Conservation (phyloP, 2,113 vertebrate genomes). For the Hystrix cristata region DNA sequence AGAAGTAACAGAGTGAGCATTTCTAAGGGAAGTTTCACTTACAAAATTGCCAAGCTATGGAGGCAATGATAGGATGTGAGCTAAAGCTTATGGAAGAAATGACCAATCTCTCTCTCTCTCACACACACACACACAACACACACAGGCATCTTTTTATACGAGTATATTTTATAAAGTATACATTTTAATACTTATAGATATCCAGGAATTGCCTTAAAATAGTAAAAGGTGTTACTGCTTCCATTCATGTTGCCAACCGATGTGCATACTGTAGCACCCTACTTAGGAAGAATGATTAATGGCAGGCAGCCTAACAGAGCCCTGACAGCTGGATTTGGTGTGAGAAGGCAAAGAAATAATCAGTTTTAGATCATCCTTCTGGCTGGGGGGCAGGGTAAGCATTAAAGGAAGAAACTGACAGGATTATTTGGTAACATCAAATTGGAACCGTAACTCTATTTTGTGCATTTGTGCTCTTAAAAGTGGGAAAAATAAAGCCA, state of each 20-base stretch:
- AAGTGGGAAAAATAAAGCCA: neutral
- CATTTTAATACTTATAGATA: neutral
- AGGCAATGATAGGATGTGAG: neutral
- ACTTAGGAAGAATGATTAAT: neutral
- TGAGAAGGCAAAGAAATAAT: neutral
- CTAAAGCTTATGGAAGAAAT: neutral
- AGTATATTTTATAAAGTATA: neutral
- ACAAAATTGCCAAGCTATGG: neutral
- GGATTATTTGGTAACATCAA: neutral
- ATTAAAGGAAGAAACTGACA: neutral
- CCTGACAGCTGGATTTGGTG: neutral
- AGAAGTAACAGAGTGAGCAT: neutral
- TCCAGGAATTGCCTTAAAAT: conserved; percentile 15
- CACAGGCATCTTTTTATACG: neutral
- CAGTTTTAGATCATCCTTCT: neutral
- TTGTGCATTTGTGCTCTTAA: neutral
- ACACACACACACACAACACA: neutral
- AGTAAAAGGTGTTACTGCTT: neutral
- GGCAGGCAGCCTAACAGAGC: neutral
- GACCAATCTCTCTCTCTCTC: no score
- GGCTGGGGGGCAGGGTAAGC: neutral
- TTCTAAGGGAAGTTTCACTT: neutral
- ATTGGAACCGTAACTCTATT: neutral
- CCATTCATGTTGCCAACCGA: neutral
- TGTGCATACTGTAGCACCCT: neutral